These are phyloP conservation scores for Echeneis naucrates DNA, from an alignment of 2,797 vertebrate species.

Conservation along the genomic window DNA sequence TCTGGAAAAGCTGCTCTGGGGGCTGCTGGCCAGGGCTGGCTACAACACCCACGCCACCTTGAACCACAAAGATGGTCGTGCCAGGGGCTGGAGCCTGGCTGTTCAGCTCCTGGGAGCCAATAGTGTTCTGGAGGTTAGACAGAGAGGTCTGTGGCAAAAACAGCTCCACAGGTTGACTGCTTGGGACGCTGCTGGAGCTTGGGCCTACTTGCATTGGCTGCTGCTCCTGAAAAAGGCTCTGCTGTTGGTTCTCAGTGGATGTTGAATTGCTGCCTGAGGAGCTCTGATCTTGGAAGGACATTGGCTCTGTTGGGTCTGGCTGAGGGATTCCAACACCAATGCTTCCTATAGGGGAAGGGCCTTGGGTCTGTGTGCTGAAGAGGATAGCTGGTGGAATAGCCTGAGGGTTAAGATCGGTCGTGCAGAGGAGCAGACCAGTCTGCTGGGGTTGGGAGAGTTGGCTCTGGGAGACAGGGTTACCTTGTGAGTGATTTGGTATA, in stretches of 20 bases:
- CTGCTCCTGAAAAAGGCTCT: conserved; percentile 91
- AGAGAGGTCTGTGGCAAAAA: conserved; percentile 94
- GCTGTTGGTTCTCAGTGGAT: conserved; percentile 80
- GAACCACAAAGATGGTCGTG: conserved; percentile 91
- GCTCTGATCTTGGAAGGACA: conserved; percentile 95
- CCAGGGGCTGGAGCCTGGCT: conserved; percentile 81
- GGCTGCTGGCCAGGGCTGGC: conserved; percentile 86
- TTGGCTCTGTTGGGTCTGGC: conserved; percentile 89
- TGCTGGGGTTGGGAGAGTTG: conserved; percentile 85
- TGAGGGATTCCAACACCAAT: conserved; percentile 86
- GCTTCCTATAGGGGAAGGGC: conserved; percentile 75
- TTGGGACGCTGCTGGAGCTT: conserved; percentile 87
- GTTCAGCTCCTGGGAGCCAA: conserved; percentile 91
- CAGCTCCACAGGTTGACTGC: conserved; percentile 91
- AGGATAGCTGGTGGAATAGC: conserved; percentile 85
- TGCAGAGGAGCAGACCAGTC: conserved; percentile 90
- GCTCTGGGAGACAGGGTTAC: conserved; percentile 74
- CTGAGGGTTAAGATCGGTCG: conserved; percentile 87
- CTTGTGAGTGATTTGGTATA: conserved; percentile 75
- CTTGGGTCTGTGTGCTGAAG: conserved; percentile 86
- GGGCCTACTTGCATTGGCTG: conserved; percentile 96
- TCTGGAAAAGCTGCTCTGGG: conserved; percentile 92
- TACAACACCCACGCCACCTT: conserved; percentile 86
- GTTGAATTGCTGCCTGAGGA: conserved; percentile 81
- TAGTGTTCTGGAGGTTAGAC: conserved; percentile 90